Evolutionary conservation across 1,140 invertebrate species (phyloP), one percentile per base, ranked within the genome.

Genomic region (Gonatopus flavifemur): DNA sequence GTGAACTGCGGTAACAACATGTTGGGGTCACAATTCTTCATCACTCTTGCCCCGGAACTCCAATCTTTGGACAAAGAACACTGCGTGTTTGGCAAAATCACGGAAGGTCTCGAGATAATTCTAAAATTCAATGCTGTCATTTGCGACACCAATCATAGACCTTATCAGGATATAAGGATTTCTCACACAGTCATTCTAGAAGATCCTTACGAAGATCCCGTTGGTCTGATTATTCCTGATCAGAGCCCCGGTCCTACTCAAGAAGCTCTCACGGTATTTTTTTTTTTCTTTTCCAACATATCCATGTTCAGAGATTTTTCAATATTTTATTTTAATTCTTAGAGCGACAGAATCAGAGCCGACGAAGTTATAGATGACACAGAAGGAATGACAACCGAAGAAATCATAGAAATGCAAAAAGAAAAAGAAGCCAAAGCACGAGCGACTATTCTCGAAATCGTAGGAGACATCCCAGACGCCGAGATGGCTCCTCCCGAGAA

Each of bases 401-500:
- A 99, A 81, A 82, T 98, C 41, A 84, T 86, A 47, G 94, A 98
- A 80, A 84, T 94, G 66, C 82, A 92, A 52, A 88, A 93, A 64
- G 88, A 94, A 41, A 89, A 91, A 59, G 96, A 99, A 79, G 96
- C 95, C 0, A 93, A 94, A 80, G 93, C 96, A 13, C 82, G 95
- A 64, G 97, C 98, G 7, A 97, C 96, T 15, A 95, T 99, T 58
- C 80, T 99, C 31, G 96, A 99, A 84, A 98, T 99, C 80, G 93
- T 99, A 25, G 97, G 97, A 1, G 98, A 99, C 78, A 80, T 99
- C 42, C 97, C 96, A 0, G 90, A 97, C 80, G 95, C 91, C 31
- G 96, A 99, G 33, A 91, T 98, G 69, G 94, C 93, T 16, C 98
- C 98, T 1, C 96, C 96, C 7, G 98, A 99, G 80, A 99, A 99